Evolutionary conservation across 2,888 invertebrate genomes (phyloP).

Genomic region (Eilema sororculum): DNA sequence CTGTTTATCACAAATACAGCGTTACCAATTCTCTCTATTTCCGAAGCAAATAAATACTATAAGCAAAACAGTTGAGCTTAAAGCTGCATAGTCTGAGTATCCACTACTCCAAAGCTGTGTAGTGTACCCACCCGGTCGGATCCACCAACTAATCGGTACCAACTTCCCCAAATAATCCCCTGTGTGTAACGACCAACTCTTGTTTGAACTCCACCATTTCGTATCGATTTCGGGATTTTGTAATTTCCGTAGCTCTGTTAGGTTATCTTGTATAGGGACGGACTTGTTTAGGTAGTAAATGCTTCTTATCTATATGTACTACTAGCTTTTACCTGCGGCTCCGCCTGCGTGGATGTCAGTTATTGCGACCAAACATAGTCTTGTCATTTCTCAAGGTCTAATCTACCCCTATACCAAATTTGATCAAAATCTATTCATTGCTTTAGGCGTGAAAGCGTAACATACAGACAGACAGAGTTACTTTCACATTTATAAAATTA

Average conservation of each 20-base stretch:
- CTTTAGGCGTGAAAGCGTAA: no score
- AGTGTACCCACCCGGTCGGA: constrained; percentile 37
- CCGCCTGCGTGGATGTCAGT: no score
- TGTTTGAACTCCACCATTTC: constrained; percentile 33
- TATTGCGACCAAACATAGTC: no score
- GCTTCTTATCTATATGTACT: not conserved
- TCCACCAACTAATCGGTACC: constrained; percentile 55
- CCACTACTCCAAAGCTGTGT: constrained; percentile 56
- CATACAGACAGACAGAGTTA: no score
- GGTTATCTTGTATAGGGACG: not conserved
- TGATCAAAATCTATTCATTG: no score
- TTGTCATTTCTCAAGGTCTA: no score
- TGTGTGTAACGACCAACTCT: constrained; percentile 34
- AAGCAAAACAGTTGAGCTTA: constrained; percentile 13
- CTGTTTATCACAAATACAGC: not conserved
- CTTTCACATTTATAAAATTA: no score
- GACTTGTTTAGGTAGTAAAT: not conserved
- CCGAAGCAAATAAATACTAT: constrained; percentile 7
- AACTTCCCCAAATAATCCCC: constrained; percentile 36
- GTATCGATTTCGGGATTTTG: constrained; percentile 35
- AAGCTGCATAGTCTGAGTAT: constrained; percentile 27
- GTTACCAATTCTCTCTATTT: constrained; percentile 6
- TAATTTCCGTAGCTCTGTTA: constrained; percentile 9
- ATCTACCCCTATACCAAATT: no score
- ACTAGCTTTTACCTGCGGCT: no score